Base-by-base conservation (phyloP, 1,140 invertebrate species). In the Sminthurides bifidus region DNA sequence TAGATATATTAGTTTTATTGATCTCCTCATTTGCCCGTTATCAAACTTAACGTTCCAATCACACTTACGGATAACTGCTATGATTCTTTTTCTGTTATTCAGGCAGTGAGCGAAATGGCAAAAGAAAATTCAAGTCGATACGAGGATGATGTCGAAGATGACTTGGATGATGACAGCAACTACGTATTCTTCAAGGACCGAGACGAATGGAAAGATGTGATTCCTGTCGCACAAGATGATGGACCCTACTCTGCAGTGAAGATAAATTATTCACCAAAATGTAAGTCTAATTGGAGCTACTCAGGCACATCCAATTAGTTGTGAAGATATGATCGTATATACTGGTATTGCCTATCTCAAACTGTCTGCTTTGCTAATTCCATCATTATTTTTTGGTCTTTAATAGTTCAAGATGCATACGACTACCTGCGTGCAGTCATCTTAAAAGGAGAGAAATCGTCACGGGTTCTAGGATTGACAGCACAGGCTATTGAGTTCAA, bases 381-480 rank as follows among this genome's bases (percentile, higher is more conserved):
- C 44, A 8, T 29, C 59, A 55, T 65, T 68, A 66, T 62, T 60
- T 79, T 84, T 63, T 70, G 33, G 33, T 35, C 8, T 8, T 35
- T 8, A 35, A 35, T 30, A 95, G 91, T 96, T 77, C 76, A 78
- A 64, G 92, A 98, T 77, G 83, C 90, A 0, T 96, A 92, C 69
- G 84, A 94, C 70, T 98, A 96, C 69, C 92, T 99, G 66, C 80
- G 95, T 63, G 93, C 91, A 12, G 75, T 98, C 45, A 69, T 98
- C 5, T 77, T 83, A 57, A 77, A 70, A 2, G 81, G 84, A 68
- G 96, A 99, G 73, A 86, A 86, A 64, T 92, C 89, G 51, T 80
- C 89, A 65, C 75, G 96, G 66, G 90, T 87, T 3, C 72, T 98
- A 29, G 72, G 82, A 19, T 73, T 99, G 15, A 96, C 92, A 0